Evolutionary conservation across 1,140 invertebrate genomes (phyloP).

Genomic region (Arctopsyche grandis): DNA sequence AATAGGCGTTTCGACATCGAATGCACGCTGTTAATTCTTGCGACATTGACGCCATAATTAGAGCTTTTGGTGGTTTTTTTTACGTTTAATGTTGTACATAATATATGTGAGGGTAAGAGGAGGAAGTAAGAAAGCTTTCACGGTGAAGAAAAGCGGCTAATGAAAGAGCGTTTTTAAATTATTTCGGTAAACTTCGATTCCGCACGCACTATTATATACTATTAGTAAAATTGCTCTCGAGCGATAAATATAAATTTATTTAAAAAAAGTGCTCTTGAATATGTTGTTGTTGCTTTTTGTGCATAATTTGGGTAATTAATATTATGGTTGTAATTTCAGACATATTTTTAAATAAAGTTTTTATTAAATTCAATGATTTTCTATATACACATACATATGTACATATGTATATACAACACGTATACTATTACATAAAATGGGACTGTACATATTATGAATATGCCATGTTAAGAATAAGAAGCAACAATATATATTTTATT

Average conservation of each 20-base stretch:
- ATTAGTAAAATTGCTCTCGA: neutral
- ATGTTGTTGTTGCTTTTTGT: too few relatives aligned
- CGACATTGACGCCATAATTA: slow-evolving; percentile 1
- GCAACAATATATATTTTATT: too few relatives aligned
- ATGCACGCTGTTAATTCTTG: neutral
- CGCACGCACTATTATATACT: neutral
- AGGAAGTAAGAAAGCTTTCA: slow-evolving; percentile 1
- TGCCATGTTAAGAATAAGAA: too few relatives aligned
- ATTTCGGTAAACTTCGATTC: neutral
- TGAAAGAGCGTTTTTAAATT: slow-evolving; percentile 7
- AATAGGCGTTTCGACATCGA: neutral
- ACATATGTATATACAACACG: too few relatives aligned
- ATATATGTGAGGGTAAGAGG: neutral
- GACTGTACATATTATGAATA: too few relatives aligned
- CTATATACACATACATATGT: too few relatives aligned
- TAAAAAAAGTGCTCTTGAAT: too few relatives aligned
- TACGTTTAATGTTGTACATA: neutral
- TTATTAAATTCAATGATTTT: too few relatives aligned
- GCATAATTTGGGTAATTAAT: too few relatives aligned
- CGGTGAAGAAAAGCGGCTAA: neutral
- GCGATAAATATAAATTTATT: slow-evolving; percentile 12
- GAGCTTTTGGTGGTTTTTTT: neutral
- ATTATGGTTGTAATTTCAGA: too few relatives aligned
- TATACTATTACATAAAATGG: too few relatives aligned
- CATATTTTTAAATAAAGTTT: too few relatives aligned